Percentiles rank a stretch among this genome's conserved stretches.
phyloP scores from a whole-genome alignment of 92 coral and sea anemone species.

The Pocillopora meandrina region DNA sequence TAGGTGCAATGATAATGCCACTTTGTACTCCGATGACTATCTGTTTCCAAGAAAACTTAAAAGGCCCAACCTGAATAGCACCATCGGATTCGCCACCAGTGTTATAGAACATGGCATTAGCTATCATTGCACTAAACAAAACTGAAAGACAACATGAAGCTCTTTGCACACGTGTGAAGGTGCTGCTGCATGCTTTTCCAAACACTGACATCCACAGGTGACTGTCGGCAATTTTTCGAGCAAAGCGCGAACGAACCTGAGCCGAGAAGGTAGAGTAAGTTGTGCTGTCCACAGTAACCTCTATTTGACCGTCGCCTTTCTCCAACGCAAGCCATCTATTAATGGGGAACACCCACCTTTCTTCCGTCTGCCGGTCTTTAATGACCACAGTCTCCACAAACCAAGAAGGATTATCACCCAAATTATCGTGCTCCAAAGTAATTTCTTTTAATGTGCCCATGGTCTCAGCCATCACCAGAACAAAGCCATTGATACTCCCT shows the following conservation, averaged over 20 bases:
- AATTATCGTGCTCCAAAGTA: conserved; percentile 62
- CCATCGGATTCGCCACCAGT: conserved; percentile 41
- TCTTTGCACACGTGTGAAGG: conserved; percentile 67
- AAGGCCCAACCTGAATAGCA: conserved; percentile 56
- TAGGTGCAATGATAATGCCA: conserved; percentile 58
- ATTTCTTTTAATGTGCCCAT: conserved; percentile 50
- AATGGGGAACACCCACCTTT: conserved; percentile 52
- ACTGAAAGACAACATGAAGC: conserved; percentile 66
- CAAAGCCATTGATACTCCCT: conserved; percentile 55
- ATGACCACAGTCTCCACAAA: conserved; percentile 57
- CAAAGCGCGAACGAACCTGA: conserved; percentile 50
- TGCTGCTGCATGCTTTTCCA: conserved; percentile 49
- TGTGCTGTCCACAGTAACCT: conserved; percentile 33
- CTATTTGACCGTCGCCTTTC: conserved; percentile 56
- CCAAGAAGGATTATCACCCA: conserved; percentile 64
- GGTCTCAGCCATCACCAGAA: conserved; percentile 14
- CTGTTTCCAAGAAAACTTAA: conserved; percentile 49
- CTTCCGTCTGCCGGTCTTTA: conserved; percentile 40
- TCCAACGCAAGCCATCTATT: conserved; percentile 69
- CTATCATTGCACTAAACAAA: conserved; percentile 59
- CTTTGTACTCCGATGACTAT: conserved; percentile 71
- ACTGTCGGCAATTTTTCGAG: conserved; percentile 58
- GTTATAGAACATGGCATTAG: conserved; percentile 72
- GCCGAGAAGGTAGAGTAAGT: conserved; percentile 37
- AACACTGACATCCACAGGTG: conserved; percentile 71